Evolutionary conservation across 1,140 invertebrate genomes (phyloP).

Genomic region (Aleiodes sp.): DNA sequence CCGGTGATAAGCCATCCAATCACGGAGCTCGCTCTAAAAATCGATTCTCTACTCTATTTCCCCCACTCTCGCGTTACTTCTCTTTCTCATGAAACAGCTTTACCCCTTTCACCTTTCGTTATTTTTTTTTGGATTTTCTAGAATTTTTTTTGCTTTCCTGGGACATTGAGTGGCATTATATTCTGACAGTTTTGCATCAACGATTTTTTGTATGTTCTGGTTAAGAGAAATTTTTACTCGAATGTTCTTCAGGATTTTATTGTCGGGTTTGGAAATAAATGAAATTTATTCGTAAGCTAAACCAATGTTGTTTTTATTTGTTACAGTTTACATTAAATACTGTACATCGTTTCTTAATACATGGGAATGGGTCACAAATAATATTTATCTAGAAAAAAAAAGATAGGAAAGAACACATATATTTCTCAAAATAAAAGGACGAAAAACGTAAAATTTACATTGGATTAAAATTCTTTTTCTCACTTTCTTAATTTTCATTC

Average conservation of each 20-base stretch:
- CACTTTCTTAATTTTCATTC: background rate
- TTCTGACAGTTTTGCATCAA: too few relatives aligned
- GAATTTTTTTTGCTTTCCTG: too few relatives aligned
- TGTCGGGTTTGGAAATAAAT: background rate
- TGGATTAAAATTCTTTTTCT: background rate
- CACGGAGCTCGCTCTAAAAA: constrained; percentile 12
- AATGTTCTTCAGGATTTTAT: background rate
- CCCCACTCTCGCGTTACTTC: background rate
- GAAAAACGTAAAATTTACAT: constrained; percentile 6
- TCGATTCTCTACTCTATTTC: constrained; percentile 23
- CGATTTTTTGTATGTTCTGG: background rate
- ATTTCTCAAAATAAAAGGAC: background rate
- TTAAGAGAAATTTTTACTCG: too few relatives aligned
- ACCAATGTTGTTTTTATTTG: constrained; percentile 58
- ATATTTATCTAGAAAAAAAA: constrained; percentile 12
- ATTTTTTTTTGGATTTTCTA: too few relatives aligned
- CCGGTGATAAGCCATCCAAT: background rate
- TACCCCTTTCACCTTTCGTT: too few relatives aligned
- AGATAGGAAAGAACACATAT: background rate
- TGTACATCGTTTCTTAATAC: constrained; percentile 57
- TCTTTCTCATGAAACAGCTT: too few relatives aligned
- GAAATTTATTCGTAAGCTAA: constrained; percentile 32
- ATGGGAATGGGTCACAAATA: constrained; percentile 50
- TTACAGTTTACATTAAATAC: constrained; percentile 58
- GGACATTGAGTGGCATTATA: too few relatives aligned